Percentiles rank a stretch among this genome's conserved stretches.
Evolutionary conservation across 2,797 vertebrate species (phyloP).

Genomic region (Sylvilagus floridanus): DNA sequence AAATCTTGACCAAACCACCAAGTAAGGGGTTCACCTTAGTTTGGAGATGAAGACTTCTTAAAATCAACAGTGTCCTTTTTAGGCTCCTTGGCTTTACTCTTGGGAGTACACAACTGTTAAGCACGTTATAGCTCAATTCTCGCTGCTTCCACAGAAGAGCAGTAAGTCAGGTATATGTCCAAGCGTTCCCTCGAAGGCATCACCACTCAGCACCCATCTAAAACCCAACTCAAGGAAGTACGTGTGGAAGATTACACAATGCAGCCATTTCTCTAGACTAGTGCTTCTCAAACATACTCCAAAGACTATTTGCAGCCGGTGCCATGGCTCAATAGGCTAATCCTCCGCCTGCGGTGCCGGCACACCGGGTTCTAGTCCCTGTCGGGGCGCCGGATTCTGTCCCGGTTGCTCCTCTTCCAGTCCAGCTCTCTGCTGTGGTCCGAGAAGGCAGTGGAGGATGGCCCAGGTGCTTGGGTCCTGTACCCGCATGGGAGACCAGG

Average conservation of each 20-base stretch:
- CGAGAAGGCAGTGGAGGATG: too few species aligned
- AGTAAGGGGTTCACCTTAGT: background rate
- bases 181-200: background rate
- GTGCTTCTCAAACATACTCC: background rate
- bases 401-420: too few species aligned
- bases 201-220: background rate
- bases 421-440: too few species aligned
- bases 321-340: too few species aligned
- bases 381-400: too few species aligned
- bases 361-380: too few species aligned
- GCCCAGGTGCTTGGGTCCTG: too few species aligned
- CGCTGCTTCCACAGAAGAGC: background rate
- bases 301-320: background rate
- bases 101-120: background rate
- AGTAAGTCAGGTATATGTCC: background rate
- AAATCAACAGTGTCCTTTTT: background rate
- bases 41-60: background rate
- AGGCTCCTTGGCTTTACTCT: background rate
- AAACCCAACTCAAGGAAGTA: background rate
- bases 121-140: background rate
- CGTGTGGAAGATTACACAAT: background rate
- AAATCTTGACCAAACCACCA: background rate
- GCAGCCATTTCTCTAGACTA: background rate
- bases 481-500: too few species aligned
- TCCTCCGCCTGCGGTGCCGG: too few species aligned